Evolutionary conservation across 2,888 invertebrate genomes (phyloP).

Genomic region (Anthoptus insignis): DNA sequence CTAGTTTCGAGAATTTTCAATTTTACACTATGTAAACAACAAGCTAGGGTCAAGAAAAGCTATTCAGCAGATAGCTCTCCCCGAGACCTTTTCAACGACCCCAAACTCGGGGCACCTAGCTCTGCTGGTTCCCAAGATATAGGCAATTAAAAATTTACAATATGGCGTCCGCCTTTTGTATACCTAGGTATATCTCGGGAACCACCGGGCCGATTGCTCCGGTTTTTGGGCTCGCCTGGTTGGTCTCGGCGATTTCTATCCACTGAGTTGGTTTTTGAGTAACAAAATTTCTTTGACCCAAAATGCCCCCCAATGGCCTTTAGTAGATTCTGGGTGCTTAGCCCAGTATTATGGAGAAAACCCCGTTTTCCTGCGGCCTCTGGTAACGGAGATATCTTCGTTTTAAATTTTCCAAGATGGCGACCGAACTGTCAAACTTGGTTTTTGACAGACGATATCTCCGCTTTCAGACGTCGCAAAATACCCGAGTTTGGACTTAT

Average conservation of each 20-base stretch:
- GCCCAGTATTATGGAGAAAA: neutral
- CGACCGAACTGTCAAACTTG: slow-evolving; percentile 5
- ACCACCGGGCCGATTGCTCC: neutral
- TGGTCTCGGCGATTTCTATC: neutral
- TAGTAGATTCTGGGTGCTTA: too few relatives aligned
- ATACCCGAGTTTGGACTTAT: neutral
- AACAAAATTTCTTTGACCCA: neutral
- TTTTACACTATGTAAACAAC: slow-evolving; percentile 21
- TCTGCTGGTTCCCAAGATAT: neutral
- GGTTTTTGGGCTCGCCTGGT: neutral
- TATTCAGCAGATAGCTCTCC: neutral
- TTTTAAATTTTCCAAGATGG: slow-evolving; percentile 14
- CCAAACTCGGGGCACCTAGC: slow-evolving; percentile 9
- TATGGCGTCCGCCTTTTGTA: neutral
- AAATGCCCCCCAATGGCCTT: neutral
- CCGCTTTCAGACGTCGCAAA: neutral
- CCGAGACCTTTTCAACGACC: slow-evolving; percentile 5
- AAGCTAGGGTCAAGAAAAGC: neutral
- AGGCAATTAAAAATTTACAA: neutral
- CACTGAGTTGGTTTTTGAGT: neutral
- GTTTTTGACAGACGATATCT: neutral
- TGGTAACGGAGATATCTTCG: slow-evolving; percentile 1
- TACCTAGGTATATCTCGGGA: neutral
- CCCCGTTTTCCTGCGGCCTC: slow-evolving; percentile 1
- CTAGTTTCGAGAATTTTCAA: too few relatives aligned